Base-by-base conservation (phyloP, 2,888 invertebrate genomes). In the Caenorhabditis imperialis region DNA sequence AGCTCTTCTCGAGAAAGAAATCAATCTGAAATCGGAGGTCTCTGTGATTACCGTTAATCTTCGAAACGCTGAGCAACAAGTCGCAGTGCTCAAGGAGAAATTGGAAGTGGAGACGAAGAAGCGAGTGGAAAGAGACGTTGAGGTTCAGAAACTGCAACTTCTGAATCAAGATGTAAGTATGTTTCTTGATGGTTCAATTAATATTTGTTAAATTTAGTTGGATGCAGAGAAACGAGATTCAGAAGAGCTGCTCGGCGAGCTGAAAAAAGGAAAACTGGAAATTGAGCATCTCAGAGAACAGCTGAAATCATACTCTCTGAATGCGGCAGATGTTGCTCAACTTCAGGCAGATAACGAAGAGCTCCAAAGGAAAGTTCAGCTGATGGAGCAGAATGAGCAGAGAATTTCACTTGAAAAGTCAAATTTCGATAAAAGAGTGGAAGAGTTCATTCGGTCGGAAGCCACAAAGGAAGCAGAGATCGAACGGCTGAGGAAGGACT, bases 251-350 rank as follows among this genome's bases (percentile, higher is more conserved):
- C 10, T 65, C 3, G 40, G 18, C 4, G 60, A 73, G 18, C 12
- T 73, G 35, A 47, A 42, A 23, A 63, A 73, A 14, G 42, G 48
- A 14, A 65, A 73, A 22, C 22, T 27, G 3, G 73, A 73, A 40
- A 60, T 73, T 30, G 63, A 65, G 33, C 54, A 60, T 30, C 47
- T 73, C 4, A 44, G 73, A 3, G 40, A 73, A 25, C 44, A 70
- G 45, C 10, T 71, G 1, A 25, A 44, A 30, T 12, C 22, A 14
- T 6, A 33, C 1, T 37, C 40, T 2, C 1, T 14, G 7, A 53
- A 53, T 27, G n/a, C 40, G n/a, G 42, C 37, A 3, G 58, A 63
- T 23, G 18, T 53, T 14, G 12, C 20, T 10, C 37, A 38, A 16
- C 27, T 63, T 14, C 51, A 61, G 22, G 23, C 58, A 10, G 38